These are phyloP conservation scores for Sphenodon punctatus DNA, from an alignment of 2,797 vertebrate genomes.

Conservation along the genomic window DNA sequence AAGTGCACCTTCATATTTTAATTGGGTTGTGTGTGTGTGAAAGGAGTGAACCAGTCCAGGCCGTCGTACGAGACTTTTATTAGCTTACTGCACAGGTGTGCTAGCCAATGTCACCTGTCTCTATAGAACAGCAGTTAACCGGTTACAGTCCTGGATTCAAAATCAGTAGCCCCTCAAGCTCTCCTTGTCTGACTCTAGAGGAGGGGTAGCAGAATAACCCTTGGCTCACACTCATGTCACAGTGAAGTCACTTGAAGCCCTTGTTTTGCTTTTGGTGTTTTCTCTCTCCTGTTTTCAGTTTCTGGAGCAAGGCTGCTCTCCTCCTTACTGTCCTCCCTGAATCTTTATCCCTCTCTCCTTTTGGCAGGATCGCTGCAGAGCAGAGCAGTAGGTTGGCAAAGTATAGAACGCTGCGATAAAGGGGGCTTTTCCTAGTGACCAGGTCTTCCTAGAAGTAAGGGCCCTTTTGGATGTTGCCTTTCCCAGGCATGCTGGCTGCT, in stretches of 20 bases:
- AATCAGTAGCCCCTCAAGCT: too few relatives aligned
- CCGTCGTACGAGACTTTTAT: too few relatives aligned
- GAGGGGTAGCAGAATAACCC: rapidly evolving
- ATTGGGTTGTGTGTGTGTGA: too few relatives aligned
- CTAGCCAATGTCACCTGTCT: constrained; percentile 17
- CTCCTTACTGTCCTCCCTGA: constrained; percentile 64
- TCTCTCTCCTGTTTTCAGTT: constrained; percentile 33
- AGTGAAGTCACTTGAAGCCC: constrained; percentile 62
- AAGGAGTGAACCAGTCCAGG: too few relatives aligned
- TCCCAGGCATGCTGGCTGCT: constrained; percentile 73
- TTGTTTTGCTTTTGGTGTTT: constrained; percentile 62
- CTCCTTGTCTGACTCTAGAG: not conserved
- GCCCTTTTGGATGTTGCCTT: constrained; percentile 72
- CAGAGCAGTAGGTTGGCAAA: constrained; percentile 99
- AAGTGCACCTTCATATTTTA: constrained; percentile 52
- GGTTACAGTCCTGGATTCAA: constrained; percentile 6
- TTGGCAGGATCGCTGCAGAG: constrained; percentile 98
- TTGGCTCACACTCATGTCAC: not conserved
- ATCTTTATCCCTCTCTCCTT: constrained; percentile 81
- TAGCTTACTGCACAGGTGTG: not conserved
- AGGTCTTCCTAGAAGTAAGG: constrained; percentile 90
- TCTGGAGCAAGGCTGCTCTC: constrained; percentile 64
- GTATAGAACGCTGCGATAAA: constrained; percentile 99
- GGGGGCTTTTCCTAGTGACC: constrained; percentile 81
- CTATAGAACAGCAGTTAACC: constrained; percentile 49